phyloP scores from a whole-genome alignment of 2,113 vertebrate species.

The Tragelaphus strepsiceros region DNA sequence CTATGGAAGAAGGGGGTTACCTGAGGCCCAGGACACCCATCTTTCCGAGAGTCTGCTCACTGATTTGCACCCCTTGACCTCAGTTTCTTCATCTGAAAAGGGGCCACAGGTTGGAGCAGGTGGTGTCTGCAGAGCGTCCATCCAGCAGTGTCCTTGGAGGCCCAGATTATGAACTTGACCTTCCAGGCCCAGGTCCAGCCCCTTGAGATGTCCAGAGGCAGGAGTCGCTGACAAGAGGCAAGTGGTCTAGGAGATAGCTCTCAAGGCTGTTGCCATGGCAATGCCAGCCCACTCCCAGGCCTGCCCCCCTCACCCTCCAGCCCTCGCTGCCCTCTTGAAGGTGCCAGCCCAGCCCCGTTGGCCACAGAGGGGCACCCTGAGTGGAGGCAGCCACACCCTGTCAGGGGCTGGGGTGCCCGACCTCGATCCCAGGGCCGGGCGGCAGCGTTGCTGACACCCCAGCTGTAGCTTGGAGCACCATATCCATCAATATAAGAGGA shows the following conservation, averaged over 20 bases:
- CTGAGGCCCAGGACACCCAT: background rate
- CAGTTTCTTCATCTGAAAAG: background rate
- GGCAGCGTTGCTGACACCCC: background rate
- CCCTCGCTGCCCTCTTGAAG: background rate
- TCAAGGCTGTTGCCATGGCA: background rate
- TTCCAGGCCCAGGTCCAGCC: background rate
- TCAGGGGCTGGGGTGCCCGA: background rate
- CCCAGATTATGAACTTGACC: background rate
- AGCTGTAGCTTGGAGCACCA: background rate
- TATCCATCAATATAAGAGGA: background rate
- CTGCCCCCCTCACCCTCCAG: background rate
- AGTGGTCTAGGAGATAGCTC: background rate
- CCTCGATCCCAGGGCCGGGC: background rate
- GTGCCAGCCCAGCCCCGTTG: background rate
- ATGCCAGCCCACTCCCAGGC: background rate
- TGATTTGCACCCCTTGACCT: background rate
- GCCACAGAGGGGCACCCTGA: background rate
- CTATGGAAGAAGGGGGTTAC: fast-evolving
- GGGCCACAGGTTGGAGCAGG: fast-evolving
- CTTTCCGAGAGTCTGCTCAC: background rate
- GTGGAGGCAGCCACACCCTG: fast-evolving
- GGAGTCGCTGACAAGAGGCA: background rate
- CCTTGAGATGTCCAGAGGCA: background rate
- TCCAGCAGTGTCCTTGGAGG: background rate
- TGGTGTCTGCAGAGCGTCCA: fast-evolving